phyloP scores from a whole-genome alignment of 2,888 invertebrate species.

The Proisotoma minuta region DNA sequence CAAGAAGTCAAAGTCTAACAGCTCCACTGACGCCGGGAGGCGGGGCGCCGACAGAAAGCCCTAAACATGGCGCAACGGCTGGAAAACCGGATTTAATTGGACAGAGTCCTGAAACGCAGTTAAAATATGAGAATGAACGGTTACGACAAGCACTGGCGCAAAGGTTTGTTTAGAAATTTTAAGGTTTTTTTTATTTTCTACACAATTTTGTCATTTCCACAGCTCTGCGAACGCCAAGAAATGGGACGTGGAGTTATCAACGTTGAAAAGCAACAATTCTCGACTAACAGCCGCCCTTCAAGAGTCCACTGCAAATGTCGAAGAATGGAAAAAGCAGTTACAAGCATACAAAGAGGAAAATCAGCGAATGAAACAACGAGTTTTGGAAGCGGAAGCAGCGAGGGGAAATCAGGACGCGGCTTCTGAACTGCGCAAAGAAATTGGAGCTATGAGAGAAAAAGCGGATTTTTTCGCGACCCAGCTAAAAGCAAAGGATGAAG shows the following conservation, averaged over 20 bases:
- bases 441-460: slow-evolving; percentile 67
- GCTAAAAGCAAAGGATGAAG: slow-evolving; percentile 75
- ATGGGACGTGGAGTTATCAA: slow-evolving; percentile 95
- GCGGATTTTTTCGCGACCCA: slow-evolving; percentile 78
- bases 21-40: slow-evolving; percentile 46
- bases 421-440: slow-evolving; percentile 70
- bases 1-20: slow-evolving; percentile 53
- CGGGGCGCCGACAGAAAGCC: slow-evolving; percentile 40
- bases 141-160: slow-evolving; percentile 91
- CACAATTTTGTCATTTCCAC: slow-evolving; percentile 47
- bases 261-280: slow-evolving; percentile 91
- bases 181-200: background rate
- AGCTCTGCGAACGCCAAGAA: slow-evolving; percentile 97
- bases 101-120: slow-evolving; percentile 68
- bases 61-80: slow-evolving; percentile 43
- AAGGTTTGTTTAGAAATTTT: slow-evolving; percentile 61
- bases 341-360: slow-evolving; percentile 89
- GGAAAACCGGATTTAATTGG: slow-evolving; percentile 41
- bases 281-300: slow-evolving; percentile 91
- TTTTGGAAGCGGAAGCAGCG: slow-evolving; percentile 65
- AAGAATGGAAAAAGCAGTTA: slow-evolving; percentile 93
- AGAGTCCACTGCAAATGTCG: slow-evolving; percentile 92
- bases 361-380: slow-evolving; percentile 70
- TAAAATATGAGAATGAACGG: slow-evolving; percentile 95
- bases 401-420: slow-evolving; percentile 63